Evolutionary conservation across 2,113 vertebrate genomes (phyloP).

Genomic region (Tiliqua scincoides): DNA sequence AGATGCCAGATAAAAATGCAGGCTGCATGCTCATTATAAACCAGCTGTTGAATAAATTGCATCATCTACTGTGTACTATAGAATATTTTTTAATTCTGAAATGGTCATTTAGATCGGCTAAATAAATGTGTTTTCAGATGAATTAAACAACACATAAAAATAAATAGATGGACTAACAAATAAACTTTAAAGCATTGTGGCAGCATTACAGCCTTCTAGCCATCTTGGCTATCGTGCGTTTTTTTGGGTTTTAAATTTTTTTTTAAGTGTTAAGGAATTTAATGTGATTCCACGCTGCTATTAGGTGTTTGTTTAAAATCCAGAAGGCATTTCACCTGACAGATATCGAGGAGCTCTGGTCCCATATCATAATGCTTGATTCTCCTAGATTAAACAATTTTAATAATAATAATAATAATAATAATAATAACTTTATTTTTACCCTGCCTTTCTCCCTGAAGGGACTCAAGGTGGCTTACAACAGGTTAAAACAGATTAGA

Average conservation of each 20-base stretch:
- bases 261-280: neutral
- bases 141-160: neutral
- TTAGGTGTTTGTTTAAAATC: neutral
- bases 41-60: fast-evolving
- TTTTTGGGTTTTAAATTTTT: neutral
- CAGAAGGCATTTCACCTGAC: neutral
- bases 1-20: neutral
- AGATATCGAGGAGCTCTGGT: neutral
- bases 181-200: neutral
- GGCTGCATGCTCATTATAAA: neutral
- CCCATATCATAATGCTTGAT: conserved; percentile 10
- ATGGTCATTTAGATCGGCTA: neutral
- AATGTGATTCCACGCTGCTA: fast-evolving
- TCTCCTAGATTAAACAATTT: too few species aligned
- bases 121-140: neutral
- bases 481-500: too few species aligned
- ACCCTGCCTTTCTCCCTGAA: too few species aligned
- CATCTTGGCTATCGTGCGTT: neutral
- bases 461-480: too few species aligned
- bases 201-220: neutral
- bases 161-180: too few species aligned
- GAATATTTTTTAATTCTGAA: neutral
- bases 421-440: too few species aligned
- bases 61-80: neutral
- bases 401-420: too few species aligned